phyloP scores from a whole-genome alignment of 1,140 invertebrate genomes.

The Saccostrea glomerata region DNA sequence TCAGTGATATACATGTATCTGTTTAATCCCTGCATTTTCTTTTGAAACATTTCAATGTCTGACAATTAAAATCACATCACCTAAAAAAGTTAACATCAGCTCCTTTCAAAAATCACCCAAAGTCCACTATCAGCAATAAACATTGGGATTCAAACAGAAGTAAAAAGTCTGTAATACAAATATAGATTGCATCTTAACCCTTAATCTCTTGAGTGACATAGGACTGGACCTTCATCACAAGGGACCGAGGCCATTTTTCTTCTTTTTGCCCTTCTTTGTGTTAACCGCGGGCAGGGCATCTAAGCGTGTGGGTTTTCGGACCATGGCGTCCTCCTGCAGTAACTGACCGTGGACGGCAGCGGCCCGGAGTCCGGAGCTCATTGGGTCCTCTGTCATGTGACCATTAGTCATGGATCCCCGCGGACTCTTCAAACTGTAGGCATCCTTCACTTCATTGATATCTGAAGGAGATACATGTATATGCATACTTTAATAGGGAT shows the following conservation, averaged over 20 bases:
- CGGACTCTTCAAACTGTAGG: slow-evolving; percentile 42
- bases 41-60: too few relatives aligned
- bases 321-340: slow-evolving; percentile 59
- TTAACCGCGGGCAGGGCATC: slow-evolving; percentile 71
- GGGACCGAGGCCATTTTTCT: slow-evolving; percentile 52
- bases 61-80: too few relatives aligned
- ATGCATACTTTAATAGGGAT: too few relatives aligned
- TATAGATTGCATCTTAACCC: slow-evolving; percentile 42
- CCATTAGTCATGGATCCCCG: slow-evolving; percentile 47
- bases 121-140: background rate
- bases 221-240: slow-evolving; percentile 46
- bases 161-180: background rate
- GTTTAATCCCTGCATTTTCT: background rate
- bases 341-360: slow-evolving; percentile 71
- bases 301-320: slow-evolving; percentile 70
- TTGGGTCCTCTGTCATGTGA: slow-evolving; percentile 52
- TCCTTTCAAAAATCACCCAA: background rate
- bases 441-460: slow-evolving; percentile 60
- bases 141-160: background rate
- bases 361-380: slow-evolving; percentile 65
- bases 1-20: too few relatives aligned
- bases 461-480: slow-evolving; percentile 50
- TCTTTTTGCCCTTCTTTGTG: slow-evolving; percentile 67
- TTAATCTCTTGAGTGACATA: background rate
- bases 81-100: background rate